phyloP scores from a whole-genome alignment of 2,113 vertebrate species.

The Ophthalmolycus amberensis region DNA sequence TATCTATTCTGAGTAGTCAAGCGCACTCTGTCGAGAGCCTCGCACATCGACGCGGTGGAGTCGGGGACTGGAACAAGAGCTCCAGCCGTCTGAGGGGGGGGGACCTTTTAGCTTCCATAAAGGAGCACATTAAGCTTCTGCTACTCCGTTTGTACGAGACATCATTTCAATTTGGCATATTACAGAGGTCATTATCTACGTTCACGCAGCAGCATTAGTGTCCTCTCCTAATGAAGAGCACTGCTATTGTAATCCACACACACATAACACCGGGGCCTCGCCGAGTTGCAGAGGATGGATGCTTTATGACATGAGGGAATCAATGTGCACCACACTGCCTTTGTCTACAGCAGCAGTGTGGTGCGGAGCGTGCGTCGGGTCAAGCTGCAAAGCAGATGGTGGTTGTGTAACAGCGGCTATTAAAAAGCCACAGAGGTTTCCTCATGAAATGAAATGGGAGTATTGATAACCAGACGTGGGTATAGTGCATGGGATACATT shows the following conservation, averaged over 20 bases:
- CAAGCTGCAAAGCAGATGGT: slow-evolving; percentile 73
- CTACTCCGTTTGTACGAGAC: slow-evolving; percentile 21
- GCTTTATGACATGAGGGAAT: slow-evolving; percentile 57
- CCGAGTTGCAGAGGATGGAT: slow-evolving; percentile 46
- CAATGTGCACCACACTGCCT: slow-evolving; percentile 40
- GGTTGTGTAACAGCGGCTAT: slow-evolving; percentile 52
- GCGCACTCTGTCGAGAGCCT: neutral
- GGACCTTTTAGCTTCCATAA: slow-evolving; percentile 8
- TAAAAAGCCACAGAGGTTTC: slow-evolving; percentile 66
- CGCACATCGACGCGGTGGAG: neutral
- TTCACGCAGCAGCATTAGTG: slow-evolving; percentile 48
- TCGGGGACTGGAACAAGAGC: neutral
- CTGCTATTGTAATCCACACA: slow-evolving; percentile 52
- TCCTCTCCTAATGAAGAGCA: slow-evolving; percentile 64
- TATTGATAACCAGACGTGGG: slow-evolving; percentile 54
- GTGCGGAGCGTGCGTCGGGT: slow-evolving; percentile 59
- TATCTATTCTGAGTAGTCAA: slow-evolving; percentile 42
- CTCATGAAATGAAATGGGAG: slow-evolving; percentile 45
- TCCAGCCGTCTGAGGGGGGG: neutral
- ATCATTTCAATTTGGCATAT: slow-evolving; percentile 52
- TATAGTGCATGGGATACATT: slow-evolving; percentile 32
- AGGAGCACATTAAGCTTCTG: slow-evolving; percentile 29
- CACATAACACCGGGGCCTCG: slow-evolving; percentile 28
- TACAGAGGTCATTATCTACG: slow-evolving; percentile 64
- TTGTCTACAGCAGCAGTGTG: slow-evolving; percentile 24